phyloP scores from a whole-genome alignment of 2,113 vertebrate species.

The Coptodon rendalli region DNA sequence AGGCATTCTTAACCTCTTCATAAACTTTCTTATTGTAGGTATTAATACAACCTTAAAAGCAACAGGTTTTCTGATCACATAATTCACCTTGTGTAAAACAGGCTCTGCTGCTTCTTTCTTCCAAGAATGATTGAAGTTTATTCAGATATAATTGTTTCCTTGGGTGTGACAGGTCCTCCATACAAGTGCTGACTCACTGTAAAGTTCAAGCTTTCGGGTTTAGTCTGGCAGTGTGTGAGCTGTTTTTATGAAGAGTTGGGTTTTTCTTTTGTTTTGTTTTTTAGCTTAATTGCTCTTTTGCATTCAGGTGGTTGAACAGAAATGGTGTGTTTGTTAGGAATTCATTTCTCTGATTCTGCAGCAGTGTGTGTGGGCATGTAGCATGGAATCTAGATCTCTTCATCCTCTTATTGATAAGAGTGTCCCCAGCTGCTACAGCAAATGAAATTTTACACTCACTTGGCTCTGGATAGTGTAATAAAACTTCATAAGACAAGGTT shows the following conservation, averaged over 20 bases:
- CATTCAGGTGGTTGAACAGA: background rate
- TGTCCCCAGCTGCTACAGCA: background rate
- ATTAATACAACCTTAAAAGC: background rate
- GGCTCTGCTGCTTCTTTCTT: background rate
- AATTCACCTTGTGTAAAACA: background rate
- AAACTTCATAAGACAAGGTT: no score
- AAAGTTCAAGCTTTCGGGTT: conserved; percentile 3
- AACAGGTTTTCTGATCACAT: background rate
- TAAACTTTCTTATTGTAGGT: background rate
- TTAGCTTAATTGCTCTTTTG: background rate
- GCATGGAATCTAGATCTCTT: background rate
- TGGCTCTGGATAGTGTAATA: background rate
- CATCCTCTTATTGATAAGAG: background rate
- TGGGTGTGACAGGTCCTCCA: background rate
- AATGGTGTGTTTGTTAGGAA: background rate
- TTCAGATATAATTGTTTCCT: background rate
- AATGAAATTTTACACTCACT: background rate
- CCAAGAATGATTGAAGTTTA: background rate
- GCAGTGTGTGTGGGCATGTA: background rate
- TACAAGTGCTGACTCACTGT: background rate
- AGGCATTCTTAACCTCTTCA: background rate
- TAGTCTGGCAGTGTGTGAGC: conserved; percentile 46
- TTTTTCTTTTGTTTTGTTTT: background rate
- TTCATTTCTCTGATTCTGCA: conserved; percentile 34
- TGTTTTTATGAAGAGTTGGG: conserved; percentile 21